These are phyloP conservation scores for Netelia virgata DNA, from an alignment of 2,888 invertebrate species.

Conservation along the genomic window DNA sequence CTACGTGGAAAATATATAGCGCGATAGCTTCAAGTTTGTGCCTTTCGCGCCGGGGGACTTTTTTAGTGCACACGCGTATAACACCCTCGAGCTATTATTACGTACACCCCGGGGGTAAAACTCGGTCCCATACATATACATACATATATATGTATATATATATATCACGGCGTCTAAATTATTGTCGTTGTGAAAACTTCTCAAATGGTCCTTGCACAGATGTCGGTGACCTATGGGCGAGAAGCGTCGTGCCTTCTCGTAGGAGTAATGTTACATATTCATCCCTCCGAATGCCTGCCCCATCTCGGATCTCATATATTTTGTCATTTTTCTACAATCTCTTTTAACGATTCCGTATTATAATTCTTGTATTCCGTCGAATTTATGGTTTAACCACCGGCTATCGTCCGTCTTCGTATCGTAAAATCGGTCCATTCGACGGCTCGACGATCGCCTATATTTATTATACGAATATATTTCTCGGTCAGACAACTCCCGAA, in stretches of 20 bases:
- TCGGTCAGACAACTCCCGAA: neutral
- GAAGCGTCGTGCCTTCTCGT: neutral
- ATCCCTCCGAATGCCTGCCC: neutral
- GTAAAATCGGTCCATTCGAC: too few species aligned
- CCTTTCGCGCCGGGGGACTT: constrained; percentile 25
- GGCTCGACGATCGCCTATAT: neutral
- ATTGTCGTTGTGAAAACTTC: constrained; percentile 45
- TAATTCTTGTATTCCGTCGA: neutral
- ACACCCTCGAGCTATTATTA: constrained; percentile 7
- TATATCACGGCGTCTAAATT: constrained; percentile 23
- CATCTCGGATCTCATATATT: neutral
- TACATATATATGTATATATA: constrained; percentile 7
- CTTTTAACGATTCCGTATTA: neutral
- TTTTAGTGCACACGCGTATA: constrained; percentile 11
- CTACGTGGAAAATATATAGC: constrained; percentile 27
- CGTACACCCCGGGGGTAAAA: constrained; percentile 17
- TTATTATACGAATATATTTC: neutral
- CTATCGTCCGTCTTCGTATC: too few species aligned
- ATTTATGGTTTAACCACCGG: too few species aligned
- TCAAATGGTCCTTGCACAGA: constrained; percentile 33
- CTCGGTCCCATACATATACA: constrained; percentile 12
- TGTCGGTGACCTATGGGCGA: constrained; percentile 50
- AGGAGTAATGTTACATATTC: neutral
- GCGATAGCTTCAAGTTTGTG: constrained; percentile 38
- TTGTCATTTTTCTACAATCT: neutral